Conservation (phyloP, 1,140 invertebrate species). For the Ostrea denselamellosa region DNA sequence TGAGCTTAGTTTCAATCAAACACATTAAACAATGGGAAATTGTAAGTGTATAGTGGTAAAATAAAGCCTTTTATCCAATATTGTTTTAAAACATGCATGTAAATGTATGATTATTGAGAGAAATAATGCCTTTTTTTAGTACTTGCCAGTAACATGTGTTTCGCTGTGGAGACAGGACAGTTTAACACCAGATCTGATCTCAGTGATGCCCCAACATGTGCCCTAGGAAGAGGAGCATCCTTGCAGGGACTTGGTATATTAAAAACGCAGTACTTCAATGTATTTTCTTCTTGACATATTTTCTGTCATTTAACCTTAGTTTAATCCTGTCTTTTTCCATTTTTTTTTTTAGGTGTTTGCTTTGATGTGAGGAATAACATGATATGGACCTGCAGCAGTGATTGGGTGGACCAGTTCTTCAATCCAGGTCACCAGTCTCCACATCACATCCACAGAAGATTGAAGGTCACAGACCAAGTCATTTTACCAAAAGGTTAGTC, state of each 20-base stretch:
- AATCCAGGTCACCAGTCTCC: slow-evolving; percentile 77
- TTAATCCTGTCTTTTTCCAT: not conserved
- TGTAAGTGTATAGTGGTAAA: no score
- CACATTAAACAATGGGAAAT: no score
- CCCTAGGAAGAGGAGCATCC: slow-evolving; percentile 71
- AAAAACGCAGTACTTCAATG: no score
- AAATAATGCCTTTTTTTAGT: slow-evolving; percentile 62
- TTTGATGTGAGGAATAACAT: slow-evolving; percentile 77
- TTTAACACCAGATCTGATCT: slow-evolving; percentile 73
- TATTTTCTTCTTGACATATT: no score
- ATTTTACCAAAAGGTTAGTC: slow-evolving; percentile 14
- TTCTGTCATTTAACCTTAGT: no score
- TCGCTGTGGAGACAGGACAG: slow-evolving; percentile 72
- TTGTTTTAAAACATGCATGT: no score
- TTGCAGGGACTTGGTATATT: slow-evolving; percentile 68
- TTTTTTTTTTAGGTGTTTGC: slow-evolving; percentile 73
- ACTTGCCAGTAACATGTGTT: slow-evolving; percentile 75
- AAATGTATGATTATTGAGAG: not conserved
- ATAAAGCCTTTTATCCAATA: no score
- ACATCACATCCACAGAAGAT: slow-evolving; percentile 70
- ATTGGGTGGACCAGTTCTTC: slow-evolving; percentile 77
- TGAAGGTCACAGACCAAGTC: slow-evolving; percentile 50
- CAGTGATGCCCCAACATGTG: slow-evolving; percentile 74
- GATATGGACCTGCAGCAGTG: slow-evolving; percentile 76
- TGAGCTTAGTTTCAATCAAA: no score